Base-by-base conservation (phyloP, 1,140 invertebrate genomes). In the Goniozus legneri region DNA sequence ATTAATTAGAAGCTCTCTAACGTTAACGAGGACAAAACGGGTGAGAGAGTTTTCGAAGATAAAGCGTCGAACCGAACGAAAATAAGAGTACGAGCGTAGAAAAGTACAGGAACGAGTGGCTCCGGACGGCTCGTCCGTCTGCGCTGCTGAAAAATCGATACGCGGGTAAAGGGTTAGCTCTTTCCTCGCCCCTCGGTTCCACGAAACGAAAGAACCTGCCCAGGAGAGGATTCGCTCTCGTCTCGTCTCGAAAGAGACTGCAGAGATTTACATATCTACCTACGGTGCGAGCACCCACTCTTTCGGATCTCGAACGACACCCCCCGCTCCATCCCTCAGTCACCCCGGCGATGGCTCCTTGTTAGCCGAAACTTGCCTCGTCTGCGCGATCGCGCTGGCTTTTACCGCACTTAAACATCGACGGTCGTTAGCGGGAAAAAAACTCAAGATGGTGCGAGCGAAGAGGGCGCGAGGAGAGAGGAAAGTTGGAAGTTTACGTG, bases 131-230 rank as follows among this genome's bases (percentile, higher is more conserved):
- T 66, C 62, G 57, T 66, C 56, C 60, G 66, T 71, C 69, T 71
- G 61, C 61, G n/a, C n/a, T n/a, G 67, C 67, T 66, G 65, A n/a
- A 72, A 72, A 73, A 73, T 73, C 71, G 68, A 71, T 71, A 73
- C 57, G 60, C 63, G 67, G 67, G 59, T 66, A 71, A 73, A 73
- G 70, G 70, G 70, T 73, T n/a, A n/a, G n/a, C n/a, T n/a, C n/a
- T n/a, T n/a, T n/a, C n/a, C n/a, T n/a, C n/a, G n/a, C n/a, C n/a
- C n/a, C n/a, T 56, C 59, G 54, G 56, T 48, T 52, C 55, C 48
- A 44, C 46, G 35, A 44, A 46, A 47, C 47, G 62, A 67, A 67
- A 69, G 64, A 67, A 65, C 57, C 54, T 53, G 53, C 43, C 60
- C 57, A 60, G 52, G 46, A 49, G 39, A 48, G 54, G 46, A 50